Conservation (phyloP, 2,888 invertebrate species). For the Uropetala carovei region DNA sequence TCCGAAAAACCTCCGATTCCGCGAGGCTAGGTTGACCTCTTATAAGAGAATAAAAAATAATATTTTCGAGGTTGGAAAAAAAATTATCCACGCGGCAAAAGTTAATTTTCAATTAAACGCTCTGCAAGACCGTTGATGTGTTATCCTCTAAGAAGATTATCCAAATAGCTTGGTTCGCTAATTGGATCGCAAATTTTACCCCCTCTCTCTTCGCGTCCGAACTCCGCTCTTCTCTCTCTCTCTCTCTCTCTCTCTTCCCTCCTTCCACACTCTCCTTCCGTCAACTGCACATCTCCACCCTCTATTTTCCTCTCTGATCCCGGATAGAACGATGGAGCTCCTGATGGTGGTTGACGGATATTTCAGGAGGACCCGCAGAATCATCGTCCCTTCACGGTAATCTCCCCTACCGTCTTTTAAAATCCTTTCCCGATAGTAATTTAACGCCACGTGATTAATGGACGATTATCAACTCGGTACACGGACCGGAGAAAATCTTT, state of each 20-base stretch:
- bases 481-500: background rate
- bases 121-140: constrained; percentile 48
- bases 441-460: background rate
- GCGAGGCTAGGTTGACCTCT: background rate
- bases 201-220: background rate
- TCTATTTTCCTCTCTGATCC: background rate
- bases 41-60: background rate
- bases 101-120: constrained; percentile 58
- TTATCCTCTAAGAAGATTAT: constrained; percentile 62
- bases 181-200: constrained; percentile 39
- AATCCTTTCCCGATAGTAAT: background rate
- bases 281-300: background rate
- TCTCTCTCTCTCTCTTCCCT: background rate
- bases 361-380: background rate
- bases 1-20: background rate
- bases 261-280: background rate
- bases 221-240: background rate
- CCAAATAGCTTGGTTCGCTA: constrained; percentile 52
- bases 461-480: background rate
- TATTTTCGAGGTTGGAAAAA: background rate
- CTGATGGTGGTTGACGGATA: background rate
- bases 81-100: constrained; percentile 26
- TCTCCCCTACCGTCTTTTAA: background rate
- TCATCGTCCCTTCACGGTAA: background rate
- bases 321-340: background rate